Base-by-base conservation (phyloP, 2,888 invertebrate genomes). In the Erannis defoliaria region DNA sequence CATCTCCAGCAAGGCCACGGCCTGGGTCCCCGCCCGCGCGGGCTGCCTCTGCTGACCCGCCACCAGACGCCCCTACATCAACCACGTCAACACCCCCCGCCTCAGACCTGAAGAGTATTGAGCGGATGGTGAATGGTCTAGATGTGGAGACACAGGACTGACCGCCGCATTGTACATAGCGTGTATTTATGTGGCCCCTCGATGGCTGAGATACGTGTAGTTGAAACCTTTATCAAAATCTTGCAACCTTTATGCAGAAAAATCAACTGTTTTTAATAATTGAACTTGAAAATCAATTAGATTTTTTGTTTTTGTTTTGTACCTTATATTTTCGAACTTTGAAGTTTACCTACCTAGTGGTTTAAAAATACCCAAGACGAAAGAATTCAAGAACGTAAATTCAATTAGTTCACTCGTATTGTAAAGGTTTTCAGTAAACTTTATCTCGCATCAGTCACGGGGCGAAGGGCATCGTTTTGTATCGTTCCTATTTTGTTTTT, bases 41-140 rank as follows among this genome's bases (percentile, higher is more conserved):
- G 85, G 77, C 95, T 86, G 75, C 95, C 84, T 75, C 93, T 80
- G 73, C 92, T 5, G 92, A 90, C 69, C 90, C 90, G 1, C 92
- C 94, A 84, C 90, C 95, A 74, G 94, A 77, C 93, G 95, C 72
- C 82, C 94, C 77, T 3, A 94, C 94, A 21, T 90, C 91, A 53
- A 94, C 95, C 66, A 85, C 94, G 53, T 84, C 90, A 72, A 95
- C 94, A 68, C 94, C 94, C 67, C 94, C 95, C 35, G 95, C 96
- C 42, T 97, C 96, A 66, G 98, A 98, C 90, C 95, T 99, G 73
- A 98, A 98, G 91, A 98, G 96, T 88, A 99, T 99, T 93, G 98
- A 99, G 93, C 97, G 98, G 86, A 98, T 98, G 98, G 98, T 99
- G 73, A 98, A 98, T 90, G 98, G 98, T 14, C 94, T 98, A 68